Conservation (phyloP, 2,888 invertebrate species). For the Drepanosiphum platanoidis region DNA sequence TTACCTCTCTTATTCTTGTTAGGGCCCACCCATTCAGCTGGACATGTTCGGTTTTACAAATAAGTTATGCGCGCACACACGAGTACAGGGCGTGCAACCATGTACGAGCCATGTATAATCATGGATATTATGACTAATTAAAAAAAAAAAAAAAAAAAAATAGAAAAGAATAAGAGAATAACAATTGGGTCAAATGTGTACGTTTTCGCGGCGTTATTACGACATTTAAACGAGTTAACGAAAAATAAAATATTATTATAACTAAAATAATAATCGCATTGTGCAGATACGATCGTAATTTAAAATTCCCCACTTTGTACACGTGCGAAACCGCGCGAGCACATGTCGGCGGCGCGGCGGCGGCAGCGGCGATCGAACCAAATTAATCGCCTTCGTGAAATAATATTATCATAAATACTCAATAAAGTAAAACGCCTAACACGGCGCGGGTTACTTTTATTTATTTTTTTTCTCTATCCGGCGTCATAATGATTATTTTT, state of each 20-base stretch:
- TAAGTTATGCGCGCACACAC: conserved; percentile 44
- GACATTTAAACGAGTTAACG: conserved; percentile 38
- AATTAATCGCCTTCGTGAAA: background rate
- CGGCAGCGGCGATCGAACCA: background rate
- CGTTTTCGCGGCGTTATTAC: conserved; percentile 10
- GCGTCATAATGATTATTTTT: conserved; percentile 15
- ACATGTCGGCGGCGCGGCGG: too few relatives aligned
- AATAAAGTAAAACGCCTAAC: background rate
- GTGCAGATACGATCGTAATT: conserved; percentile 13
- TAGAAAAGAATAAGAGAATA: background rate
- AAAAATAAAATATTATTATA: background rate
- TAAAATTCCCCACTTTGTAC: background rate
- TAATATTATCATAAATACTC: conserved; percentile 2
- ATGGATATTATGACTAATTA: conserved; percentile 44
- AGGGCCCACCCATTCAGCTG: conserved; percentile 51
- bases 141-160: background rate
- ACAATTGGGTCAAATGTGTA: conserved; percentile 49
- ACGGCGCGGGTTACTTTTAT: background rate
- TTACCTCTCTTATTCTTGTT: conserved; percentile 41
- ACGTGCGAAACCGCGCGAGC: too few relatives aligned
- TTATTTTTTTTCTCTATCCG: conserved; percentile 1
- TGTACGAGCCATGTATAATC: conserved; percentile 1
- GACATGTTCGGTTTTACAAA: conserved; percentile 41
- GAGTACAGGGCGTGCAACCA: conserved; percentile 15
- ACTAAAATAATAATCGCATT: conserved; percentile 23